A percentile compares a stretch with the other conserved stretches of the same genome.
Evolutionary conservation across 2,888 invertebrate genomes (phyloP).

Genomic region (Sinohyriopsis cumingii): DNA sequence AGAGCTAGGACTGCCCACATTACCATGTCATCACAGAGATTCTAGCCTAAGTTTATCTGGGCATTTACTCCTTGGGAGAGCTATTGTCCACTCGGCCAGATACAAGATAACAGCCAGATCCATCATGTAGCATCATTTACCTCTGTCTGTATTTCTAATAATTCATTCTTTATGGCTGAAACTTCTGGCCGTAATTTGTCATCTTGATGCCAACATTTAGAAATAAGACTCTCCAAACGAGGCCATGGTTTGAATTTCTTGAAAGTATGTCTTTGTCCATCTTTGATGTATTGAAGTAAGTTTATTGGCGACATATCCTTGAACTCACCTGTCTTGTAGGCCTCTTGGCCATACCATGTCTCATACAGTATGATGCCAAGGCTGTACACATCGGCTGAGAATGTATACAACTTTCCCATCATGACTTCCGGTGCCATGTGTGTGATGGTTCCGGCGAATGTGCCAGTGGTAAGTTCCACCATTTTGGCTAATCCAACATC

Average conservation of each 20-base stretch:
- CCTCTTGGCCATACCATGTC: slow-evolving; percentile 59
- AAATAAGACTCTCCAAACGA: no score
- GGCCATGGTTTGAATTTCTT: background rate
- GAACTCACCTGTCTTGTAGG: slow-evolving; percentile 23
- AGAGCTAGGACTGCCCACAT: no score
- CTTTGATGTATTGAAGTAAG: slow-evolving; percentile 16
- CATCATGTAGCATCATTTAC: no score
- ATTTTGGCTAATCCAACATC: slow-evolving; percentile 62
- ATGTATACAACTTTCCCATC: slow-evolving; percentile 43
- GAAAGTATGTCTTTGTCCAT: slow-evolving; percentile 18
- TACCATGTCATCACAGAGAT: no score
- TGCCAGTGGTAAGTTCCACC: slow-evolving; percentile 50
- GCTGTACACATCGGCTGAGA: slow-evolving; percentile 57
- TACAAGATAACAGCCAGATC: no score
- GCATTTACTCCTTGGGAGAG: no score
- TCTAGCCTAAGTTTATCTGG: no score
- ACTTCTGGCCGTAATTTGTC: no score
- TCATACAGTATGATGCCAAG: slow-evolving; percentile 60
- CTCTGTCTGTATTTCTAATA: no score
- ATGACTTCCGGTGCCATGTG: slow-evolving; percentile 64
- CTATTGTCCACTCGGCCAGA: no score
- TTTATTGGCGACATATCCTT: background rate
- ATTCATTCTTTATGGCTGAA: no score
- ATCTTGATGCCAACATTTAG: no score
- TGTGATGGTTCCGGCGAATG: slow-evolving; percentile 55